These are phyloP conservation scores for Timema podura DNA, from an alignment of 2,888 invertebrate genomes.

Conservation along the genomic window DNA sequence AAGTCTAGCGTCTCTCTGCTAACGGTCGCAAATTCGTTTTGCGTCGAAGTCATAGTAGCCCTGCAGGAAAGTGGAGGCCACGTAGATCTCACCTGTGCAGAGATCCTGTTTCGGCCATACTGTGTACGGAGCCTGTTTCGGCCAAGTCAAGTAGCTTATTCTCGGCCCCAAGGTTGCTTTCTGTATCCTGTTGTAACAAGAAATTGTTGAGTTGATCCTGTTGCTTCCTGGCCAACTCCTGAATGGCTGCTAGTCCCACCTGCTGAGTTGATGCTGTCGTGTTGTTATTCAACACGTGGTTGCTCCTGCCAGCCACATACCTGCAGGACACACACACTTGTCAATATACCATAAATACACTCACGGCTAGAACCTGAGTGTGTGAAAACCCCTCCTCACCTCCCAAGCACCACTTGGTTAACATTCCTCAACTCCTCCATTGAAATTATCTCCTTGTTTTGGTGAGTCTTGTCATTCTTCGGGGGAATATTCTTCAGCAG, in stretches of 20 bases:
- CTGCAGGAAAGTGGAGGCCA: no score
- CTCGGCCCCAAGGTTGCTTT: no score
- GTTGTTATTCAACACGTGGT: conserved; percentile 26
- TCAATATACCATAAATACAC: no score
- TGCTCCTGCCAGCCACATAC: conserved; percentile 30
- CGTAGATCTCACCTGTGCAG: no score
- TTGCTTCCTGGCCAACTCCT: conserved; percentile 62
- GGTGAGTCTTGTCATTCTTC: conserved; percentile 57
- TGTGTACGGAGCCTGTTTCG: no score
- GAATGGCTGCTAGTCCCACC: conserved; percentile 73
- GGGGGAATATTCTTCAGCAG: conserved; percentile 58
- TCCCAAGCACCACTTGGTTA: conserved; percentile 35
- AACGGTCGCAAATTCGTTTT: no score
- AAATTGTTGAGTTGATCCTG: conserved; percentile 48
- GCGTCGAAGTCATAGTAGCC: no score
- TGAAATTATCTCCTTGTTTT: conserved; percentile 57
- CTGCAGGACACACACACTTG: conserved; percentile 32
- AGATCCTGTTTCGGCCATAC: no score
- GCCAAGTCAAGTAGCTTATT: no score
- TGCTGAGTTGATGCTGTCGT: conserved; percentile 22
- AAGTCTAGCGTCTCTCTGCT: no score
- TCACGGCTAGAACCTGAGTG: no score
- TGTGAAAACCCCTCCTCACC: neutral
- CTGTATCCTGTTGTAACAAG: conserved; percentile 14
- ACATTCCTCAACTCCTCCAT: conserved; percentile 44